Base-by-base conservation (phyloP, 2,113 vertebrate species). In the Bolborhynchus lineola region DNA sequence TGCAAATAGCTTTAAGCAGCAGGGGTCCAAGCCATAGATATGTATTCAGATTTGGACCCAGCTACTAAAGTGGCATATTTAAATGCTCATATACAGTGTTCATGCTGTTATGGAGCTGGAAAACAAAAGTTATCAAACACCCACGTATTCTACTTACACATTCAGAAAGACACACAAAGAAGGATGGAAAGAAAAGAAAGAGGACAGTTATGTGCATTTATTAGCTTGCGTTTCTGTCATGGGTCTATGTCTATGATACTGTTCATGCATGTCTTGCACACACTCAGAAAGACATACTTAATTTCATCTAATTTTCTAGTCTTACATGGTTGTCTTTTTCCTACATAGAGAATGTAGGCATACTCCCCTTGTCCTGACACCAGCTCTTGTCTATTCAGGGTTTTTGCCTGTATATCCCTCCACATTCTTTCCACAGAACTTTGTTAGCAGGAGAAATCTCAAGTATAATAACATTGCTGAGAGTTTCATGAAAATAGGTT, bases 1-100 rank as follows among this genome's bases (percentile, higher is more conserved):
- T 68, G 24, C 47, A 97, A 92, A 95, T 82, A 95, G 60, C 82
- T 95, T 94, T 64, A 53, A 86, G 31, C 63, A 91, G 86, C 67
- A 93, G 62, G 72, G 31, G 33, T 49, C 80, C 79, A 87, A 64
- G 20, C 46, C 53, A 44, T 7, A 90, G 87, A 84, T 62, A 55
- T 19, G 24, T 41, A 53, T 49, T 74, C 42, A 53, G 69, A 71
- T 91, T 94, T 75, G 79, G 63, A 74, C 31, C n/a, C 77, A 62
- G 0, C 37, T 49, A 72, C 59, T 53, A 21, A 85, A 71, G 42
- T 35, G 39, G 26, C 42, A 82, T 76, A 65, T 93, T 93, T 91
- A 92, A 90, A 92, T 80, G 53, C 33, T 81, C 59, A 15, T 64
- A 44, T 60, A 35, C 16, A 28, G 23, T 72, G 68, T 79, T 95